Base-by-base conservation (phyloP, 2,888 invertebrate genomes). In the Beris morrisii region DNA sequence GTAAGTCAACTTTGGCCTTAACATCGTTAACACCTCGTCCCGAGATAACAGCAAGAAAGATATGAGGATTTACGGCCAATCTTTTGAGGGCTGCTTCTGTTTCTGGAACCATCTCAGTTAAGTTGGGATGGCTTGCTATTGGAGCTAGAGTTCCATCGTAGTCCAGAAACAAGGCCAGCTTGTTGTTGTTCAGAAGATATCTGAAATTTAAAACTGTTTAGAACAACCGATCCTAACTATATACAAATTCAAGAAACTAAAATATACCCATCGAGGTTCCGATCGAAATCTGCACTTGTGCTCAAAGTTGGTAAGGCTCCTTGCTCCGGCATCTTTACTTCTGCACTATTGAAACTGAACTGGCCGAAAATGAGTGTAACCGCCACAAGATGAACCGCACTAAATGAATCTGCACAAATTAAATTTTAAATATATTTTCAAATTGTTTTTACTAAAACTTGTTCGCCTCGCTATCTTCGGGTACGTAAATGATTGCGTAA, bases 101-200 rank as follows among this genome's bases (percentile, higher is more conserved):
- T 76, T 88, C 88, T 7, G 83, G 77, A 2, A 89, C 87, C 73
- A 90, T 84, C 44, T 84, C 83, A 1, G 90, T 89, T 50, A 89
- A 80, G 75, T 87, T 86, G 1, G 90, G 90, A 79, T 88, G 89
- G 4, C 87, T 85, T 0, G 87, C 87, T 57, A 91, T 86, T 2
- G 89, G 88, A 0, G 90, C 88, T 70, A 91, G 77, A 4, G 90
- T 90, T 54, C 90, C 90, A 77, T 91, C 90, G 73, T 89, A 91
- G 76, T 91, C 90, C 72, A 90, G 77, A 1, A 90, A 77, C 3
- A 91, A 78, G 0, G 89, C 88, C 72, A 90, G 76, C 74, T 88
- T 87, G 72, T 86, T 83, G 22, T 84, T 82, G 48, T 83, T 81
- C 64, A 85, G 86, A 71, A 89, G 66, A 44, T 73, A 79, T 31